A percentile compares a stretch with the other conserved stretches of the same genome.
Conservation (phyloP, 2,888 invertebrate species). For the Corbicula japonica region DNA sequence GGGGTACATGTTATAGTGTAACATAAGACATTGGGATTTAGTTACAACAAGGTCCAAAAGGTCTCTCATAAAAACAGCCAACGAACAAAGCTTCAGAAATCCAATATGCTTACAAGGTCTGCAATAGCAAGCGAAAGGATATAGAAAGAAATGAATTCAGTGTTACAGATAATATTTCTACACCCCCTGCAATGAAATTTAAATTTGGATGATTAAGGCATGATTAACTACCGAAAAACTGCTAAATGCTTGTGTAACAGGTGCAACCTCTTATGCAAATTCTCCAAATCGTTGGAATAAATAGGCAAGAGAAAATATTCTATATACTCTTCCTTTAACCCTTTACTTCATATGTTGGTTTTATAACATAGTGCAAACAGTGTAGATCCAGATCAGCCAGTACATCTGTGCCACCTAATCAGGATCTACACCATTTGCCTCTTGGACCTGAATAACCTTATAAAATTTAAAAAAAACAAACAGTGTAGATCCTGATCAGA, state of each 20-base stretch:
- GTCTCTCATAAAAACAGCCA: constrained; percentile 35
- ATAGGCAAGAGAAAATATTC: too few relatives aligned
- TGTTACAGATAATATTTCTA: constrained; percentile 23
- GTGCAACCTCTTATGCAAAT: constrained; percentile 26
- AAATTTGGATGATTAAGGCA: constrained; percentile 25
- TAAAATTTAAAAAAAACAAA: too few relatives aligned
- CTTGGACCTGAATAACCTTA: too few relatives aligned
- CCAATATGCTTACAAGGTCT: constrained; percentile 28
- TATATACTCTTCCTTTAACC: too few relatives aligned
- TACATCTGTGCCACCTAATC: too few relatives aligned
- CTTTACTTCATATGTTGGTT: too few relatives aligned
- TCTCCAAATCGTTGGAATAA: too few relatives aligned
- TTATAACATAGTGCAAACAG: too few relatives aligned
- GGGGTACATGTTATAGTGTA: constrained; percentile 32
- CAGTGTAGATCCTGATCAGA: too few relatives aligned
- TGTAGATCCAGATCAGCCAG: too few relatives aligned
- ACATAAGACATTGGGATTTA: constrained; percentile 6
- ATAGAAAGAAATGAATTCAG: constrained; percentile 22
- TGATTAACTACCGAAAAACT: constrained; percentile 31
- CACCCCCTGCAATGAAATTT: constrained; percentile 34
- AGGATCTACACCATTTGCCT: too few relatives aligned
- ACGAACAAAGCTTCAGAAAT: constrained; percentile 23
- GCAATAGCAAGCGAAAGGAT: constrained; percentile 25
- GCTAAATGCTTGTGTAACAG: constrained; percentile 26
- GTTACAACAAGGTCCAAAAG: constrained; percentile 26